Evolutionary conservation across 2,797 vertebrate genomes (phyloP), one percentile per base, ranked within the genome.

Genomic region (Nothura maculosa): DNA sequence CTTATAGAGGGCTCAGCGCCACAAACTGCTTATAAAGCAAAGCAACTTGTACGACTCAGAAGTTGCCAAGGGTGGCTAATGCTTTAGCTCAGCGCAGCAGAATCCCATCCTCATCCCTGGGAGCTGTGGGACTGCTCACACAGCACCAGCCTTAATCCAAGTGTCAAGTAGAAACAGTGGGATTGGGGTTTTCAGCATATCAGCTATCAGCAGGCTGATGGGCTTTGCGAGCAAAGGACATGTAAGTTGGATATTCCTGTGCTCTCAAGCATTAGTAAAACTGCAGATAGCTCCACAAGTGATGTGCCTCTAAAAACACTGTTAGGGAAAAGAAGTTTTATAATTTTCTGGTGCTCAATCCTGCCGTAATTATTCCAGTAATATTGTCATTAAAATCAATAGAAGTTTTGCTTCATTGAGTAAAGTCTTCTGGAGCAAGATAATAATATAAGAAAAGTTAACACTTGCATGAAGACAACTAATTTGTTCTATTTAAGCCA

Each of bases 31-130:
- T 78, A 94, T 61, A 82, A 95, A 96, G 76, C 84, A 89, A 88
- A 94, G 63, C 78, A 78, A 75, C 92, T 86, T 50, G 8, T 90
- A 64, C 94, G 87, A 69, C 62, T 92, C 58, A 13, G 48, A 78
- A 94, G 85, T 63, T 92, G 79, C 77, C 89, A 92, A 76, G 81
- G 58, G 66, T 93, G 89, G 34, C 76, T 94, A 28, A 42, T 80
- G 81, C 64, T 42, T 18, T 73, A 82, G 1, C 38, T 2, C 81
- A 82, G n/a, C 36, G 68, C 47, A 86, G 75, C 62, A 90, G 82
- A 67, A 88, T 82, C 48, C 60, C 70, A 85, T 69, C 19, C 47
- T 28, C 2, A 1, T 25, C 82, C 43, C 77, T 87, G 60, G 60
- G 62, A 92, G 67, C 28, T 58, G 47, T 52, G 4, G 18, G 16